phyloP scores from a whole-genome alignment of 2,797 vertebrate genomes.

The Coranthus polyacanthus region DNA sequence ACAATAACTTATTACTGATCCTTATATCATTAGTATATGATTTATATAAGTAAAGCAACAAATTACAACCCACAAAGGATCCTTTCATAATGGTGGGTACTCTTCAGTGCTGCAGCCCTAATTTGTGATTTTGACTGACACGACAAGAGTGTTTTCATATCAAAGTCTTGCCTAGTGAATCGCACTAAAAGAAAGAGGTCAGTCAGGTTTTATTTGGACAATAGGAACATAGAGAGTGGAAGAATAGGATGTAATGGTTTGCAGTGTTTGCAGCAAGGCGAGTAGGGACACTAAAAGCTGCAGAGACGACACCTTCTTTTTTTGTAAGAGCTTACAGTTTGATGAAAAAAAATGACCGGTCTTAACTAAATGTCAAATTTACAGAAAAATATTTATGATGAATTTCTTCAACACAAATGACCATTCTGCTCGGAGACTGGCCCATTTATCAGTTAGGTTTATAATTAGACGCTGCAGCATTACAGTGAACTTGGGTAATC shows the following conservation, averaged over 20 bases:
- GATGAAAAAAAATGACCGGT: not conserved
- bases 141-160: slow-evolving; percentile 14
- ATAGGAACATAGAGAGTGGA: slow-evolving; percentile 2
- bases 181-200: slow-evolving; percentile 7
- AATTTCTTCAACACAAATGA: slow-evolving; percentile 9
- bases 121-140: slow-evolving; percentile 19
- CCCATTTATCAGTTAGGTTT: slow-evolving; percentile 8
- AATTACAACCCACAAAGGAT: too few species aligned
- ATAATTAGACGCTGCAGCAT: not conserved
- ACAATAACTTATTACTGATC: too few species aligned
- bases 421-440: not conserved
- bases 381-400: not conserved
- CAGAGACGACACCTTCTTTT: not conserved
- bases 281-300: not conserved
- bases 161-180: slow-evolving; percentile 11
- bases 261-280: slow-evolving; percentile 2
- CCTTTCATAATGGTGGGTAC: too few species aligned
- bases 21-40: too few species aligned
- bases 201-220: slow-evolving; percentile 29
- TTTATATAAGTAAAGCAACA: too few species aligned
- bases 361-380: not conserved
- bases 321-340: too few species aligned
- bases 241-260: slow-evolving; percentile 1
- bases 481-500: slow-evolving; percentile 1
- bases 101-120: slow-evolving; percentile 1